Percentiles rank a stretch among this genome's conserved stretches.
These are phyloP conservation scores for Chlorodrepanis virens DNA, from an alignment of 2,113 vertebrate species.

Conservation along the genomic window DNA sequence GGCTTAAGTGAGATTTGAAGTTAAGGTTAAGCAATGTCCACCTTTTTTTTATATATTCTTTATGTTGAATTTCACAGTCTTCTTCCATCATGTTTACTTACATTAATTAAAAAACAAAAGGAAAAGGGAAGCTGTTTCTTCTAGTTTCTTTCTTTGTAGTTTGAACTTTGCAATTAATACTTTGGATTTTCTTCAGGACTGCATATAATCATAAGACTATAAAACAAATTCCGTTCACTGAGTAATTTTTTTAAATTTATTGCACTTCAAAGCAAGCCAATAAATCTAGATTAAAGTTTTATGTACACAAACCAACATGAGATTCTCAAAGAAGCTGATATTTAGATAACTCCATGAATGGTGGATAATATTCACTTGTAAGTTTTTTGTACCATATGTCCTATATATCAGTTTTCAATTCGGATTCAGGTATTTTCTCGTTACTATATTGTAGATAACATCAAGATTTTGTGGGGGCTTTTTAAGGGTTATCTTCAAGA, in stretches of 20 bases:
- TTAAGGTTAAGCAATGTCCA: not conserved
- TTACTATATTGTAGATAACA: not conserved
- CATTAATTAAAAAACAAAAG: not conserved
- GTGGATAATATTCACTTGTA: not conserved
- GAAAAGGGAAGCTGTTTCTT: not conserved
- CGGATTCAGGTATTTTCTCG: not conserved
- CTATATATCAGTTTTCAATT: not conserved
- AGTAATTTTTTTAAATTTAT: not conserved
- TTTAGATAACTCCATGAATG: not conserved
- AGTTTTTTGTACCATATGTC: not conserved
- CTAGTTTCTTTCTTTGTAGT: not conserved
- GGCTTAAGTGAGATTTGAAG: not conserved
- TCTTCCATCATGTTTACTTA: not conserved
- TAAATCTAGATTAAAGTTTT: not conserved
- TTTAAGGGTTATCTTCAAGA: not conserved
- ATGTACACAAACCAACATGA: not conserved
- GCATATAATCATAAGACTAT: not conserved
- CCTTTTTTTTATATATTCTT: not conserved
- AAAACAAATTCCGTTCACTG: not conserved
- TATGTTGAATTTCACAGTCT: not conserved
- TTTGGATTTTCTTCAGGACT: not conserved
- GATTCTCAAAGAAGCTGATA: not conserved
- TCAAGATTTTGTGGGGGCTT: not conserved
- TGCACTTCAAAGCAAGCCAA: not conserved
- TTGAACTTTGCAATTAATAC: not conserved